Evolutionary conservation across 1,140 invertebrate species (phyloP), one percentile per base, ranked within the genome.

Genomic region (Drosophila sp.): DNA sequence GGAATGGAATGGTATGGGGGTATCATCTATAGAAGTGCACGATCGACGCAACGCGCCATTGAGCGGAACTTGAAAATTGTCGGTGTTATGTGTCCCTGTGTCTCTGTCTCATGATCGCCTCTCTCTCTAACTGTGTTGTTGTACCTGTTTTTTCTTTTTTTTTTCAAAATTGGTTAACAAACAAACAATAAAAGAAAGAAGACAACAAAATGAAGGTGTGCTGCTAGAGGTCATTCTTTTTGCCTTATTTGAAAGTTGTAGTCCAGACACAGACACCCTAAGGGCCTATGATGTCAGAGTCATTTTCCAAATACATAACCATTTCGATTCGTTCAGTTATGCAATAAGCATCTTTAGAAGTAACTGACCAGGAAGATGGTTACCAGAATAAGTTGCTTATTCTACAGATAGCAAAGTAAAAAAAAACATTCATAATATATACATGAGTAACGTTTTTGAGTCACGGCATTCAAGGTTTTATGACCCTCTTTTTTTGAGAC

Each of bases 51-150:
- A 33, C 55, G 55, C 32, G 29, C 56, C 23, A 57, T 57, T 35
- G 56, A 58, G 56, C 56, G 56, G 56, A 58, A 58, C 56, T 58
- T 58, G 56, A 58, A 58, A 58, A 58, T 58, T 58, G 56, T 58
- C 33, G 44, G 44, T 50, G 10, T 29, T 54, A 29, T 54, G 50
- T 54, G 55, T 58, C 5, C 10, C n/a, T 35, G 17, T 8, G n/a
- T 35, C 44, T 47, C 17, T 47, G 17, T 5, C 44, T 44, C 17
- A 23, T 17, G 35, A 38, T 44, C 17, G 23, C 23, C 44, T 50
- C 44, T 38, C 33, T 35, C 17, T 47, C 44, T 47, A 47, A 47
- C 44, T 50, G 7, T 27, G 23, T 50, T 4, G 1, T 50, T 27
- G 7, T 50, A 27, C 44, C 44, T 50, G 44, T 50, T 50, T 50